phyloP scores from a whole-genome alignment of 2,888 invertebrate species.

The Rhagonycha lutea region DNA sequence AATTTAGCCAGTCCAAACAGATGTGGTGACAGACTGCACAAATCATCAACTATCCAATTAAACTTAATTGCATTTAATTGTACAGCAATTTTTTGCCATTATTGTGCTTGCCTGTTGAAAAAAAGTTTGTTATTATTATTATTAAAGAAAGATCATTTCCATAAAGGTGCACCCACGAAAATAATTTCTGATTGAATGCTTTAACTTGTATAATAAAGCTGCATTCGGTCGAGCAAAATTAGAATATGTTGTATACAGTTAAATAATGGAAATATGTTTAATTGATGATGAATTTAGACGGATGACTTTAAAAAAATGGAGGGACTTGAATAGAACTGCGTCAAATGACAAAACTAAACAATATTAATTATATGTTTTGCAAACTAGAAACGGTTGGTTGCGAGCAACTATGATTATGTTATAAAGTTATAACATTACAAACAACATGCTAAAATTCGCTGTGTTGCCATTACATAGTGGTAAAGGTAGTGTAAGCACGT shows the following conservation, averaged over 20 bases:
- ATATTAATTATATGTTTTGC: slow-evolving; percentile 22
- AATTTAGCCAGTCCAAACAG: no score
- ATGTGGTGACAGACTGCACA: no score
- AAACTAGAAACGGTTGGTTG: slow-evolving; percentile 34
- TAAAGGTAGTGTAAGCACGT: slow-evolving; percentile 32
- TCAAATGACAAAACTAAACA: not conserved
- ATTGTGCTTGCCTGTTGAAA: no score
- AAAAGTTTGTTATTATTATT: not conserved
- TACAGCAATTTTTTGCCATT: no score
- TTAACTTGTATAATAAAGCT: not conserved
- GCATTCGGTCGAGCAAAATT: not conserved
- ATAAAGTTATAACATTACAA: slow-evolving; percentile 43
- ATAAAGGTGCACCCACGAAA: not conserved
- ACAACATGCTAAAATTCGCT: slow-evolving; percentile 31
- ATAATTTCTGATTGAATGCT: not conserved
- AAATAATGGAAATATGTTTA: not conserved
- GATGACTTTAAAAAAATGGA: not conserved
- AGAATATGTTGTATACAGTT: not conserved
- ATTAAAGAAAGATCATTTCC: not conserved
- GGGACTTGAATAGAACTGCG: not conserved
- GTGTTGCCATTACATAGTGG: slow-evolving; percentile 35
- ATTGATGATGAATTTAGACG: not conserved
- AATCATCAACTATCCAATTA: no score
- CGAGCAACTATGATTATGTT: slow-evolving; percentile 39
- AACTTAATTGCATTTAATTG: no score